These are phyloP conservation scores for Cosmorhoe ocellata DNA, from an alignment of 2,888 invertebrate genomes.

Conservation along the genomic window DNA sequence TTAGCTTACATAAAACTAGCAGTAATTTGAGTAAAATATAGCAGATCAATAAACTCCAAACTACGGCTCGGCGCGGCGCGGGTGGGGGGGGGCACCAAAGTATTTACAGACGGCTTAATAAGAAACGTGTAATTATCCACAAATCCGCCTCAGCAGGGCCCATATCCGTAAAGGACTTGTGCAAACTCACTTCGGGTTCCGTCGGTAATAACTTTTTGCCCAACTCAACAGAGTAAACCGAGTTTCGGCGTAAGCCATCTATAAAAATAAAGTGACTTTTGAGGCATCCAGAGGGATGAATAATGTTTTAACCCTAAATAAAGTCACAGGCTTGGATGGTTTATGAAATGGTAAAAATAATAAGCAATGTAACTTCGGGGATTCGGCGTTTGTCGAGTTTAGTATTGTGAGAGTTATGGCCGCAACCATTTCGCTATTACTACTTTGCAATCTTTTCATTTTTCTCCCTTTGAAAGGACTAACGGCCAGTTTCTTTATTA, in stretches of 20 bases:
- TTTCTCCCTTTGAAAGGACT: too few relatives aligned
- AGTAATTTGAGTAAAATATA: conserved; percentile 10
- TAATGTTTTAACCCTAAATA: conserved; percentile 36
- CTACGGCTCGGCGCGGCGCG: conserved; percentile 5
- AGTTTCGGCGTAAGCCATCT: conserved; percentile 40
- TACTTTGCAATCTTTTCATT: not conserved
- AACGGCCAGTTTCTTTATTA: too few relatives aligned
- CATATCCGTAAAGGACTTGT: conserved; percentile 60
- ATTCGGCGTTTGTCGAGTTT: conserved; percentile 12
- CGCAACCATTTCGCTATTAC: not conserved
- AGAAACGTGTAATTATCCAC: conserved; percentile 66
- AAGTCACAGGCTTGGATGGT: conserved; percentile 29
- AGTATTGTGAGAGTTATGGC: conserved; percentile 6
- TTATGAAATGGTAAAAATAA: conserved; percentile 31
- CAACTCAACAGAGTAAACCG: conserved; percentile 40
- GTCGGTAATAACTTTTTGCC: conserved; percentile 57
- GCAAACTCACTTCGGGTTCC: conserved; percentile 57
- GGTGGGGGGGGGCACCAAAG: conserved; percentile 39
- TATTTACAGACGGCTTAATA: conserved; percentile 68
- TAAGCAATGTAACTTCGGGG: conserved; percentile 17
- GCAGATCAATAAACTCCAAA: conserved; percentile 16
- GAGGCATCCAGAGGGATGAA: conserved; percentile 34
- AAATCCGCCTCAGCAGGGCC: conserved; percentile 43
- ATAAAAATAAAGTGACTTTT: conserved; percentile 37
- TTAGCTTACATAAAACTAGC: conserved; percentile 10